Evolutionary conservation across 2,797 vertebrate species (phyloP).

Genomic region (Scleropages formosus): DNA sequence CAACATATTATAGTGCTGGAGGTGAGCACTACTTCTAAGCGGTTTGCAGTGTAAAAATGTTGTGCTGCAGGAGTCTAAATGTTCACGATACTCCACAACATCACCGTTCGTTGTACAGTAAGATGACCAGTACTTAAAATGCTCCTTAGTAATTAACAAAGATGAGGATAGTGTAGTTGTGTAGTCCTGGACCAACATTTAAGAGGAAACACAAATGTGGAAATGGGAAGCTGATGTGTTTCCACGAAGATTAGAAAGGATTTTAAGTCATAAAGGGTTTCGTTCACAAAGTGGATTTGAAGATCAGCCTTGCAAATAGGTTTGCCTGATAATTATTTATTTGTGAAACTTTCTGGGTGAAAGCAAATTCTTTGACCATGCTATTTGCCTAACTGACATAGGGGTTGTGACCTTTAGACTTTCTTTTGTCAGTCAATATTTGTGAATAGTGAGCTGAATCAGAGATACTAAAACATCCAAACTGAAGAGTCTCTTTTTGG

Average conservation of each 20-base stretch:
- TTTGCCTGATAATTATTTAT: constrained; percentile 53
- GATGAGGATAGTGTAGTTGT: constrained; percentile 38
- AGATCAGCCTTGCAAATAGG: constrained; percentile 54
- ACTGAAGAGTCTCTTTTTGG: not conserved
- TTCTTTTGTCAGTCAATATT: constrained; percentile 10
- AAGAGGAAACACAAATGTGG: constrained; percentile 62
- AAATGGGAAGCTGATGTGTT: constrained; percentile 59
- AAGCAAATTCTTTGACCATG: not conserved
- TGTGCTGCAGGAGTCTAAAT: not conserved
- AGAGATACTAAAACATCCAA: constrained; percentile 7
- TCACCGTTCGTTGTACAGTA: constrained; percentile 25
- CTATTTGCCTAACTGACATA: not conserved
- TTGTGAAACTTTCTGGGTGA: constrained; percentile 41
- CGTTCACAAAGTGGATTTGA: constrained; percentile 54
- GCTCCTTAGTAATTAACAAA: constrained; percentile 41
- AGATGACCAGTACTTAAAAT: constrained; percentile 1
- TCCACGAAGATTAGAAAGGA: constrained; percentile 68
- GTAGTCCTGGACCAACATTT: constrained; percentile 41
- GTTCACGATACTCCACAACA: not conserved
- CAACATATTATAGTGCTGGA: too few relatives aligned
- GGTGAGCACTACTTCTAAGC: too few relatives aligned
- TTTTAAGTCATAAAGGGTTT: constrained; percentile 61
- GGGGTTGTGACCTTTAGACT: not conserved
- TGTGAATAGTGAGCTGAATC: constrained; percentile 5
- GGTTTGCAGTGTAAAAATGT: too few relatives aligned